Evolutionary conservation across 2,113 vertebrate species (phyloP).

Genomic region (Poeciliopsis prolifica): DNA sequence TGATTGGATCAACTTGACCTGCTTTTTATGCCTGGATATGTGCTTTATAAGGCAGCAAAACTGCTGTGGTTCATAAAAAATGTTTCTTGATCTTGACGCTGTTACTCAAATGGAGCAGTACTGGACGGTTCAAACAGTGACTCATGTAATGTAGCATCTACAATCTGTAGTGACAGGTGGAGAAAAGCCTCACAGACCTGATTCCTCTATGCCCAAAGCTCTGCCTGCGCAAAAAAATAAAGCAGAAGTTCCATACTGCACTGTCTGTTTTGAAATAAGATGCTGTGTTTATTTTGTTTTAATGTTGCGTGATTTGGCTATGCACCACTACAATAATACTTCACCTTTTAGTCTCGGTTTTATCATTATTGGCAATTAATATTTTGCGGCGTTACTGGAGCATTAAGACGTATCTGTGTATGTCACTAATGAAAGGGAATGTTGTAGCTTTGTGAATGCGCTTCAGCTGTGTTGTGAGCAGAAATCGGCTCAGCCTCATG

Average conservation of each 20-base stretch:
- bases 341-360: constrained; percentile 32
- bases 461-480: constrained; percentile 47
- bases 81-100: neutral
- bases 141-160: constrained; percentile 4
- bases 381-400: constrained; percentile 50
- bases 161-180: constrained; percentile 33
- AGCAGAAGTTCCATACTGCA: constrained; percentile 14
- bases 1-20: neutral
- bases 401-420: constrained; percentile 50
- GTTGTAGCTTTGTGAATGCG: constrained; percentile 60
- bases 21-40: neutral
- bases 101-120: neutral
- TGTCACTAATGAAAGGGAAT: constrained; percentile 45
- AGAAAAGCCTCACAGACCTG: constrained; percentile 2
- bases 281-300: constrained; percentile 32
- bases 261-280: constrained; percentile 23
- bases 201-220: neutral
- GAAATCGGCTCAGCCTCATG: constrained; percentile 48
- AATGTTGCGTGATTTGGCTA: constrained; percentile 42
- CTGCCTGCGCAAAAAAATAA: neutral
- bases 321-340: constrained; percentile 42
- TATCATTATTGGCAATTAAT: constrained; percentile 44
- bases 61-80: neutral
- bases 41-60: neutral
- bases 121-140: constrained; percentile 9